These are phyloP conservation scores for Eunapius fragilis DNA, from an alignment of 37 sponge, comb jelly and placozoan species.

Conservation along the genomic window DNA sequence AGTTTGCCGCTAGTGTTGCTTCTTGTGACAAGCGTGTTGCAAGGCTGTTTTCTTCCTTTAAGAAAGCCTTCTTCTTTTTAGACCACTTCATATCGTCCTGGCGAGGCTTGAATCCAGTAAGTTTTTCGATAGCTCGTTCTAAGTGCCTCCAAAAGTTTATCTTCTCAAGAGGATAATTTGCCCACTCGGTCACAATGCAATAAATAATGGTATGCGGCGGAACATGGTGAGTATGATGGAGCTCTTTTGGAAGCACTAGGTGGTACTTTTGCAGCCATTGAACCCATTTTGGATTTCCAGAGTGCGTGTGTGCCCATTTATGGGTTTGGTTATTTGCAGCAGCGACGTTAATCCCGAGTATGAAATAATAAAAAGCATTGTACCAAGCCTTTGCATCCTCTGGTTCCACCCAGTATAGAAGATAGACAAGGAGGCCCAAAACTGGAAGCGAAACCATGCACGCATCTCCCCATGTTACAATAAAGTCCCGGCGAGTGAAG, in stretches of 20 bases:
- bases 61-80: no score
- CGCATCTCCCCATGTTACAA: slow-evolving; percentile 54
- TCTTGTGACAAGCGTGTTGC: no score
- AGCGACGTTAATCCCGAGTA: slow-evolving; percentile 2
- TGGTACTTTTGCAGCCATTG: slow-evolving; percentile 47
- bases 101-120: slow-evolving; percentile 40
- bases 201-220: slow-evolving; percentile 62
- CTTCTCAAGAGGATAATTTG: slow-evolving; percentile 63
- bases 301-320: slow-evolving; percentile 66
- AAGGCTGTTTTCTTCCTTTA: no score
- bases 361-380: neutral
- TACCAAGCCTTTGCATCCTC: neutral
- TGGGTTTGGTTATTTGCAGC: slow-evolving; percentile 66
- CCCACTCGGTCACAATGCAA: slow-evolving; percentile 65
- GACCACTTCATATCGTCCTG: slow-evolving; percentile 50
- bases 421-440: neutral
- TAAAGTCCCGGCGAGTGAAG: slow-evolving; percentile 60
- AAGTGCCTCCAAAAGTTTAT: slow-evolving; percentile 53
- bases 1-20: no score
- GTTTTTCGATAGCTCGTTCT: slow-evolving; percentile 37
- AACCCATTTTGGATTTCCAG: slow-evolving; percentile 45
- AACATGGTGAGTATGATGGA: slow-evolving; percentile 65
- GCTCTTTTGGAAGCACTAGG: slow-evolving; percentile 50
- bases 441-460: slow-evolving; percentile 20
- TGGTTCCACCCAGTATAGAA: neutral